phyloP scores from a whole-genome alignment of 1,140 invertebrate species.

The Heliconius nattereri region DNA sequence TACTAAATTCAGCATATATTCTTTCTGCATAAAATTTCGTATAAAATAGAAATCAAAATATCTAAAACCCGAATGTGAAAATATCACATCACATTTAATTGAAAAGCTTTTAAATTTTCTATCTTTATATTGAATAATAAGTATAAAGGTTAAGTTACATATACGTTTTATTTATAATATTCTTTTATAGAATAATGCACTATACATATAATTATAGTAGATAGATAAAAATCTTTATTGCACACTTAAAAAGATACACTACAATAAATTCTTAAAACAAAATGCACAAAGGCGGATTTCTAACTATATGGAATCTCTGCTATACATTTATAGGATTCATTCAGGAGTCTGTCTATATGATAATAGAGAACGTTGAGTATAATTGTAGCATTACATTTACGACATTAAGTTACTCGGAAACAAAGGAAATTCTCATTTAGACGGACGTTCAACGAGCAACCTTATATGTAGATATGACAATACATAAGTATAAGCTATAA shows the following conservation, averaged over 20 bases:
- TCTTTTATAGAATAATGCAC: background rate
- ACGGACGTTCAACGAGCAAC: background rate
- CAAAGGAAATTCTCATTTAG: slow-evolving; percentile 28
- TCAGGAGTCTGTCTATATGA: slow-evolving; percentile 24
- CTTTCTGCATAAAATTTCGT: too few species aligned
- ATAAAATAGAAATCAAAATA: too few species aligned
- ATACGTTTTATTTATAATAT: background rate
- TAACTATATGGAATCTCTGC: background rate
- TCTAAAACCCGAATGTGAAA: too few species aligned
- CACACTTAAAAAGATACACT: too few species aligned
- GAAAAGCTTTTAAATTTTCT: too few species aligned
- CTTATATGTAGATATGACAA: background rate
- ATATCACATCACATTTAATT: too few species aligned
- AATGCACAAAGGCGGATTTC: too few species aligned
- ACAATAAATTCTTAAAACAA: too few species aligned
- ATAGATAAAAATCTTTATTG: too few species aligned
- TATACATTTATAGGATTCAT: slow-evolving; percentile 11
- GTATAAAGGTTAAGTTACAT: background rate
- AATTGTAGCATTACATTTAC: slow-evolving; percentile 27
- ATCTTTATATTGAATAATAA: too few species aligned
- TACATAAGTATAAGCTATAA: background rate
- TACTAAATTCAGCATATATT: too few species aligned
- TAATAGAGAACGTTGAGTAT: slow-evolving; percentile 30
- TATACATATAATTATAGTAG: background rate
- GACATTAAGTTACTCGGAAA: slow-evolving; percentile 17